Percentiles rank a stretch among this genome's conserved stretches.
Evolutionary conservation across 2,888 invertebrate genomes (phyloP).

Genomic region (Nomada lathburiana): DNA sequence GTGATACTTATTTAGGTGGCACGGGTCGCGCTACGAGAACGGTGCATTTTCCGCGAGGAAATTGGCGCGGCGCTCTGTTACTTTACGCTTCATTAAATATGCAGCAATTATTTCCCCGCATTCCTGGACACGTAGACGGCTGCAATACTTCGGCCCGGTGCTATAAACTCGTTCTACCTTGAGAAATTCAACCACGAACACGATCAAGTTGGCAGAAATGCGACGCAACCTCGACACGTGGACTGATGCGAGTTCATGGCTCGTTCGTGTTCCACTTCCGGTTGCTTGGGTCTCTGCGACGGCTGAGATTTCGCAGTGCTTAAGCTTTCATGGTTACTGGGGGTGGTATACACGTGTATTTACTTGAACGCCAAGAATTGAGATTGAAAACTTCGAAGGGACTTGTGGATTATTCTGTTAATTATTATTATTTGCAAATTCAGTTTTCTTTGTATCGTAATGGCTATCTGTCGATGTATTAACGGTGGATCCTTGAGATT

Average conservation of each 20-base stretch:
- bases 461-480: too few species aligned
- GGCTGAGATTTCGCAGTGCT: background rate
- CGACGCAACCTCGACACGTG: background rate
- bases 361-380: background rate
- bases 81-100: constrained; percentile 73
- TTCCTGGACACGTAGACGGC: constrained; percentile 51
- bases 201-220: constrained; percentile 24
- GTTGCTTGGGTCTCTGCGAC: background rate
- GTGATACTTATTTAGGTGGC: constrained; percentile 61
- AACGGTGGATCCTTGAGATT: too few species aligned
- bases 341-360: background rate
- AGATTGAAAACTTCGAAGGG: background rate
- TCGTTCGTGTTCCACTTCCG: background rate
- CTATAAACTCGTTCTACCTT: constrained; percentile 27
- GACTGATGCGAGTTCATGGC: constrained; percentile 10
- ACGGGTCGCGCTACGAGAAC: constrained; percentile 49
- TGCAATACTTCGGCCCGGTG: constrained; percentile 35
- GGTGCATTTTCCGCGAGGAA: constrained; percentile 67
- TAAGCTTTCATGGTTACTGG: background rate
- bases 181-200: constrained; percentile 43
- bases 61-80: constrained; percentile 64
- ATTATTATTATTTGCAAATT: too few species aligned
- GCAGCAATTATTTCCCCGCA: constrained; percentile 72
- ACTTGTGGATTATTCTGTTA: too few species aligned
- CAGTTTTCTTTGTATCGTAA: too few species aligned